Percentiles rank a stretch among this genome's conserved stretches.
Conservation (phyloP, 2,888 invertebrate genomes). For the Fragum sueziense region DNA sequence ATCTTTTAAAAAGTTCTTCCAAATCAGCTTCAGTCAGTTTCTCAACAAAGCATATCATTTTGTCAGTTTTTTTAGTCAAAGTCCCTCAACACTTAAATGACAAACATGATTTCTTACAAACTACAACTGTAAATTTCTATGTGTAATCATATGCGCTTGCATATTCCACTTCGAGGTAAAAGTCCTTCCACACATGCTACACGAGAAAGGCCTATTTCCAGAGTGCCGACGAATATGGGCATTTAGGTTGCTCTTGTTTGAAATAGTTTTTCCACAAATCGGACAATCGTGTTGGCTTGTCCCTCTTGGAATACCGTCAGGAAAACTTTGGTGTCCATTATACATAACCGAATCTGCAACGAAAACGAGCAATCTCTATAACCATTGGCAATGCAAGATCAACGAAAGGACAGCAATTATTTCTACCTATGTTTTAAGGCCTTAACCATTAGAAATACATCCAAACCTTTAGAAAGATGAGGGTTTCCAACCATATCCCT, state of each 20-base stretch:
- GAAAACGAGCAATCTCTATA: too few species aligned
- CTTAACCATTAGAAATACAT: too few species aligned
- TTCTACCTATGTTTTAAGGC: too few species aligned
- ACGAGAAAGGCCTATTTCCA: conserved; percentile 22
- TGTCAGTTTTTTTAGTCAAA: too few species aligned
- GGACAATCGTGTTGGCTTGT: not conserved
- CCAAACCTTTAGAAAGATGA: too few species aligned
- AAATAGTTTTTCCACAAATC: conserved; percentile 15
- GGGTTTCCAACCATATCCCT: too few species aligned
- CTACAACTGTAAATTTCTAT: not conserved
- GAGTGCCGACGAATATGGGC: conserved; percentile 20
- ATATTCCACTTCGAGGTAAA: conserved; percentile 29
- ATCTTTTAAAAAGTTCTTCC: too few species aligned
- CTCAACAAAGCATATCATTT: too few species aligned
- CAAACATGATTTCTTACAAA: not conserved
- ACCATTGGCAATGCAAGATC: too few species aligned
- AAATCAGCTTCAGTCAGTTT: too few species aligned
- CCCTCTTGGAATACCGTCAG: not conserved
- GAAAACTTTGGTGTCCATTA: not conserved
- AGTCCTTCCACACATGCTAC: conserved; percentile 10
- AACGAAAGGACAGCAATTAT: too few species aligned
- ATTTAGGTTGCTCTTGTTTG: conserved; percentile 16
- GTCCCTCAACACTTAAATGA: too few species aligned
- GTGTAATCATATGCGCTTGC: conserved; percentile 14
- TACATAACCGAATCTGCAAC: not conserved